Conservation (phyloP, 2,888 invertebrate genomes). For the Steinernema scapterisci region DNA sequence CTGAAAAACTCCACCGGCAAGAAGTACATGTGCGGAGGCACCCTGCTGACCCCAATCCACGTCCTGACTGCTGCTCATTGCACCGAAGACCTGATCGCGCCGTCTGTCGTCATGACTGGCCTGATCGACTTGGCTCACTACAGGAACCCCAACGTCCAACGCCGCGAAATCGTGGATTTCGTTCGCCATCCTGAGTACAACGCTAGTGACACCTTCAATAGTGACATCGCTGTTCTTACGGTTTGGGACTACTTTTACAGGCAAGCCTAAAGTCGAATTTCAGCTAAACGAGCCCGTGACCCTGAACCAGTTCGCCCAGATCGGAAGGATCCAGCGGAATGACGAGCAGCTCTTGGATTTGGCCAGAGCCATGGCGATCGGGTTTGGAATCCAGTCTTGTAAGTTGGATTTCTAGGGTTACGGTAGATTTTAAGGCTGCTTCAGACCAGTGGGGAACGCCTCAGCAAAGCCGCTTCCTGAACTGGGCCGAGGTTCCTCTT, state of each 20-base stretch:
- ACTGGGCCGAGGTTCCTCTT: neutral
- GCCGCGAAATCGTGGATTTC: neutral
- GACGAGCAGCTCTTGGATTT: neutral
- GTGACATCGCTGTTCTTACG: conserved; percentile 1
- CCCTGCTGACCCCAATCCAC: neutral
- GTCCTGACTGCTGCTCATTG: conserved; percentile 9
- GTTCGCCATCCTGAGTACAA: neutral
- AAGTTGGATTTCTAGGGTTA: neutral
- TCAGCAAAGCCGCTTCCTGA: neutral
- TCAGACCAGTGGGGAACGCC: neutral
- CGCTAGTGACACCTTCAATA: neutral
- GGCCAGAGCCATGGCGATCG: neutral
- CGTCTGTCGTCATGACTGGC: neutral
- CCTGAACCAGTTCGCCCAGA: neutral
- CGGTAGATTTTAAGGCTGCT: neutral
- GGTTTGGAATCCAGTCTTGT: neutral
- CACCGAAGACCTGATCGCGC: neutral
- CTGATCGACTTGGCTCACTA: neutral
- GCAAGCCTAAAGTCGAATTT: too few species aligned
- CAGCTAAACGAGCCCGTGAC: neutral
- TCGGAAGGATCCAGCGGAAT: neutral
- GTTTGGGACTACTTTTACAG: too few species aligned
- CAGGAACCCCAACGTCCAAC: neutral
- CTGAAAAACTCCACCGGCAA: neutral
- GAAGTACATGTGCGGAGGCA: neutral